phyloP scores from a whole-genome alignment of 2,797 vertebrate species.

The Xerus rutilus region DNA sequence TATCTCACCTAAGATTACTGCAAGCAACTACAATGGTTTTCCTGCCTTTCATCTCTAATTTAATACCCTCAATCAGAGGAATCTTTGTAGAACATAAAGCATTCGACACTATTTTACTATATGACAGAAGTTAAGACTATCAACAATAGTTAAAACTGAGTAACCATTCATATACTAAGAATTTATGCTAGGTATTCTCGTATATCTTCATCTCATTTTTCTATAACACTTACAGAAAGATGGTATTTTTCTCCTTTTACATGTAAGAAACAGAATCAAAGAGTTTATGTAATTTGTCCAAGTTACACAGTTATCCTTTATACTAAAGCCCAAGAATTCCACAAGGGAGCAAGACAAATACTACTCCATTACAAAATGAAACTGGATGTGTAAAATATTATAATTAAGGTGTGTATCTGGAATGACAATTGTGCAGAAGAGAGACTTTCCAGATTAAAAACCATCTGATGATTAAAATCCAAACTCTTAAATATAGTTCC shows the following conservation, averaged over 20 bases:
- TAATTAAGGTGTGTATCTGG: slow-evolving; percentile 1
- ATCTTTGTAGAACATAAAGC: background rate
- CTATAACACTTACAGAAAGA: background rate
- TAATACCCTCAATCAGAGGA: background rate
- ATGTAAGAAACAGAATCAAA: background rate
- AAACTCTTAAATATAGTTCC: background rate
- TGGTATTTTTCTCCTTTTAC: background rate
- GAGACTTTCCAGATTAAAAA: slow-evolving; percentile 39
- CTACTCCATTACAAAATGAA: background rate
- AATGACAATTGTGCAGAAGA: background rate
- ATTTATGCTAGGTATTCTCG: slow-evolving; percentile 18
- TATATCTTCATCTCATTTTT: background rate
- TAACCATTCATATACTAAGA: background rate
- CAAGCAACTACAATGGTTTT: slow-evolving; percentile 14
- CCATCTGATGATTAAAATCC: background rate
- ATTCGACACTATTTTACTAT: background rate
- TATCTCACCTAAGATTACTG: background rate
- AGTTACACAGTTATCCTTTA: slow-evolving; percentile 36
- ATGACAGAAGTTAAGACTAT: background rate
- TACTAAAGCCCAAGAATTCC: slow-evolving; percentile 15
- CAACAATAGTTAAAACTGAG: background rate
- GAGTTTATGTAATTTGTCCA: background rate
- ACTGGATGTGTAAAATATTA: background rate
- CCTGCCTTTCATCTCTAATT: background rate
- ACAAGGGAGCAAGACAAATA: background rate